Base-by-base conservation (phyloP, 2,797 vertebrate species). In the Sardinella longiceps region DNA sequence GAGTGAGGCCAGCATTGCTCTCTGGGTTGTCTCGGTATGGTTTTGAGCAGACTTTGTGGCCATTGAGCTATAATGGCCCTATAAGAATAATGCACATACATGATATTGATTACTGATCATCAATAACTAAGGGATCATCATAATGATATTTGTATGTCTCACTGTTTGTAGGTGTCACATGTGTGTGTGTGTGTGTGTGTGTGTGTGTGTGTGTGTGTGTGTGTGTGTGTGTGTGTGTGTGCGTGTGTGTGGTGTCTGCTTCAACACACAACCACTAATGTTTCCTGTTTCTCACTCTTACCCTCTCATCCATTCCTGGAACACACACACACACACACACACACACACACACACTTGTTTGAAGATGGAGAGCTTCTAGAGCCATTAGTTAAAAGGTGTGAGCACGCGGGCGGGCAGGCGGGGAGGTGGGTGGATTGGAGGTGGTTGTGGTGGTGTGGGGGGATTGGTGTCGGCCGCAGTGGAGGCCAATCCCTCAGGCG, bases 401-500 rank as follows among this genome's bases (percentile, higher is more conserved):
- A 51, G 58, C 45, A 80, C 37, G 66, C 66, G 33, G 5, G 4
- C 43, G 7, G 66, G 18, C 2, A 80, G 37, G 66, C 66, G 33
- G 5, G 4, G 4, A 43, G 66, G 18, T 1, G 66, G 33, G 28
- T 70, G 63, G 60, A 28, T 3, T 25, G 6, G 60, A 14, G 1
- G 11, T 46, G 46, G 46, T 7, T 11, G 46, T 46, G 48, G 48
- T 43, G 48, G 48, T 50, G 48, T 11, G 14, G 6, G 48, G 14
- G 48, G 10, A 2, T 2, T 2, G 43, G 58, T 11, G 58, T 60
- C 7, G 9, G 1, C 48, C 74, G 74, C 81, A 48, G 85, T 81
- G 88, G 83, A 82, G 87, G 83, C 84, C 90, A 88, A 92, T 94
- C 86, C 81, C 83, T 94, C 90, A 91, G 51, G 56, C 82, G 3